These are phyloP conservation scores for Phataginus tetradactyla DNA, from an alignment of 2,797 vertebrate genomes.

Conservation along the genomic window DNA sequence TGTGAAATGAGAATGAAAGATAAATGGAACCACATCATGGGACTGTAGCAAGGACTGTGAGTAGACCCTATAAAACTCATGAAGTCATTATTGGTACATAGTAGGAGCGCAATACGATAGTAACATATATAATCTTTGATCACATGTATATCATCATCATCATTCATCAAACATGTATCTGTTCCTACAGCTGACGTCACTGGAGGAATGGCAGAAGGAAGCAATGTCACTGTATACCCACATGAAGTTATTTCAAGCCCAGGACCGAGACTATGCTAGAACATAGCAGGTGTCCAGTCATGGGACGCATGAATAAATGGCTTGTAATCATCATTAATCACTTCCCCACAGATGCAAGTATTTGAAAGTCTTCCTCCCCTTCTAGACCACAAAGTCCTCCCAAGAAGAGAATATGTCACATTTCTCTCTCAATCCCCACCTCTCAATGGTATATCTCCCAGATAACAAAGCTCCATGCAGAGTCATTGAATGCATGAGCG, in stretches of 20 bases:
- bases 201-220: not conserved
- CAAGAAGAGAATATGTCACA: not conserved
- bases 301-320: accelerated
- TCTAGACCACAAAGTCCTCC: not conserved
- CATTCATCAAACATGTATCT: not conserved
- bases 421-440: not conserved
- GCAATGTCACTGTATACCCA: accelerated
- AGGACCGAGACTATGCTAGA: not conserved
- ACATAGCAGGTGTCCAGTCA: not conserved
- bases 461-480: not conserved
- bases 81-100: not conserved
- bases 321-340: accelerated
- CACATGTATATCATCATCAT: not conserved
- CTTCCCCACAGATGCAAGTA: not conserved
- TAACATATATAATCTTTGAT: not conserved
- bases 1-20: not conserved
- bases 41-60: not conserved
- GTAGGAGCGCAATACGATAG: not conserved
- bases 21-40: not conserved
- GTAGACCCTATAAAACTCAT: not conserved
- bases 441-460: not conserved
- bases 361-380: not conserved
- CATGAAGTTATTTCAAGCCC: not conserved
- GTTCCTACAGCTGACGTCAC: not conserved
- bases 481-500: not conserved